These are phyloP conservation scores for Diarsia mendica DNA, from an alignment of 2,888 invertebrate species.

Conservation along the genomic window DNA sequence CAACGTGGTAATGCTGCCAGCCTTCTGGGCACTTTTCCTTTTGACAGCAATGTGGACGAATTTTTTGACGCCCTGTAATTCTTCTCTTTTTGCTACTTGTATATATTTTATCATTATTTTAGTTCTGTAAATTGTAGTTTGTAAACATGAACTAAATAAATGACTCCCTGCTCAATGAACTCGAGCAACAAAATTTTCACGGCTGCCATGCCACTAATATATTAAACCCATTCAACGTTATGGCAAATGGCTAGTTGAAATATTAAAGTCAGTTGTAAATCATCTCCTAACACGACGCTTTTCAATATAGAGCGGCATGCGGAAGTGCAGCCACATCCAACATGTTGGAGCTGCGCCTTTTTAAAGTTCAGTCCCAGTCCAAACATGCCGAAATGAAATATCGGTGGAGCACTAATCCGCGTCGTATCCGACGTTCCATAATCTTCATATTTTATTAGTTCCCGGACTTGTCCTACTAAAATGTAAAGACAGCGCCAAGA, in stretches of 20 bases:
- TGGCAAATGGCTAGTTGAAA: slow-evolving; percentile 65
- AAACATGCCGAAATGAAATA: slow-evolving; percentile 81
- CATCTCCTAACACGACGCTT: slow-evolving; percentile 71
- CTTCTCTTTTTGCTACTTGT: no score
- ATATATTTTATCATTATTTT: no score
- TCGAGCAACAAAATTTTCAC: slow-evolving; percentile 46
- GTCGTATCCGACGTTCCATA: slow-evolving; percentile 74
- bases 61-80: no score
- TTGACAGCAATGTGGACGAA: no score
- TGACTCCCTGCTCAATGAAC: slow-evolving; percentile 40
- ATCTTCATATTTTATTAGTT: slow-evolving; percentile 82
- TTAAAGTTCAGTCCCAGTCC: slow-evolving; percentile 75
- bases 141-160: slow-evolving; percentile 36
- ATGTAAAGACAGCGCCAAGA: slow-evolving; percentile 56
- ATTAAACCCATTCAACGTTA: slow-evolving; percentile 61
- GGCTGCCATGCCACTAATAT: slow-evolving; percentile 51
- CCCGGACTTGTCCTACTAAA: slow-evolving; percentile 70
- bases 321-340: slow-evolving; percentile 75
- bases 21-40: no score
- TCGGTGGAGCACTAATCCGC: slow-evolving; percentile 73
- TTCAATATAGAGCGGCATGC: slow-evolving; percentile 72
- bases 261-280: slow-evolving; percentile 73
- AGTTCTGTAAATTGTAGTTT: no score
- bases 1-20: no score
- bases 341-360: slow-evolving; percentile 72